Conservation (phyloP, 1,140 invertebrate genomes). For the Pseudomyrmex pallidus region DNA sequence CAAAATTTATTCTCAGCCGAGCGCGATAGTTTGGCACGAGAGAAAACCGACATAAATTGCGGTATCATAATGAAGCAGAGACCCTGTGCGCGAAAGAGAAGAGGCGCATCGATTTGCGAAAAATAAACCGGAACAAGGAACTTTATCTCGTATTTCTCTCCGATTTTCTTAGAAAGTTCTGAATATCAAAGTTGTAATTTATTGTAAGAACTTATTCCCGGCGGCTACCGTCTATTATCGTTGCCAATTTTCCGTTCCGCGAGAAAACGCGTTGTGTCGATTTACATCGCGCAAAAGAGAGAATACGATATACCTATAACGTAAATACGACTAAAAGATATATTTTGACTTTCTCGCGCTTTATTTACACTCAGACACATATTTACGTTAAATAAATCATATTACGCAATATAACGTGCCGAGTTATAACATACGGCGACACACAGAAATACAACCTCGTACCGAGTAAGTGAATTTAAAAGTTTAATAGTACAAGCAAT, state of each 20-base stretch:
- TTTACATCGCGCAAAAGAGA: not conserved
- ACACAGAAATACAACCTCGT: slow-evolving; percentile 28
- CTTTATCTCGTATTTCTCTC: slow-evolving; percentile 52
- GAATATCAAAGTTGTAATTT: slow-evolving; percentile 59
- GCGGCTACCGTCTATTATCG: slow-evolving; percentile 36
- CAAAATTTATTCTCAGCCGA: slow-evolving; percentile 12
- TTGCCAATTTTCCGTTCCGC: slow-evolving; percentile 34
- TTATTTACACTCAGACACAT: not conserved
- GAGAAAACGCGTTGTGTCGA: slow-evolving; percentile 16
- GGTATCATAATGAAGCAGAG: slow-evolving; percentile 24
- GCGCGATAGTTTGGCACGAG: not conserved
- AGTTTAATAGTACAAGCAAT: slow-evolving; percentile 53
- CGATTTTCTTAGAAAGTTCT: slow-evolving; percentile 31
- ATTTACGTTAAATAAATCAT: slow-evolving; percentile 52
- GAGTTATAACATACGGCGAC: slow-evolving; percentile 42
- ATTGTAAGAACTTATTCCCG: slow-evolving; percentile 48
- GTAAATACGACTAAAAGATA: slow-evolving; percentile 41
- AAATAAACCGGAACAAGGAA: slow-evolving; percentile 40
- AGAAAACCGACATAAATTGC: slow-evolving; percentile 12
- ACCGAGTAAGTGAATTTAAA: slow-evolving; percentile 51
- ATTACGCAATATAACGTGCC: slow-evolving; percentile 52
- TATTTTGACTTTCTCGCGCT: not conserved
- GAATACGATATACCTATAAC: slow-evolving; percentile 38
- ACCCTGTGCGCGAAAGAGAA: not conserved
- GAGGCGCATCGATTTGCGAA: slow-evolving; percentile 37